Base-by-base conservation (phyloP, 2,797 vertebrate species). In the Carduelis carduelis region DNA sequence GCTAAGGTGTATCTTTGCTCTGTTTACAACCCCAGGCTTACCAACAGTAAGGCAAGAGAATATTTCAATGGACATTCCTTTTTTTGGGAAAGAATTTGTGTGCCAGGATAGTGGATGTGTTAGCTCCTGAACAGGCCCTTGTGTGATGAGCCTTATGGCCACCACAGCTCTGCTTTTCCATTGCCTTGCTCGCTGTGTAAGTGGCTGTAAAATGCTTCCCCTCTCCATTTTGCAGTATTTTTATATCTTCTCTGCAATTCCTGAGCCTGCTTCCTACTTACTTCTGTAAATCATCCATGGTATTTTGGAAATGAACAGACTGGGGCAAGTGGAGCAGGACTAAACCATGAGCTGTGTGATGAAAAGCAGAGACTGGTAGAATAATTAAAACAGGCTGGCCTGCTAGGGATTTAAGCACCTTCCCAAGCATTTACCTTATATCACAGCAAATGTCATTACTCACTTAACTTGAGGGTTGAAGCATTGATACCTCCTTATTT, bases 171-270 rank as follows among this genome's bases (percentile, higher is more conserved):
- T 86, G 92, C 92, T 96, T 91, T 91, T 88, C 91, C 83, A 60
- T 83, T 90, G 92, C 91, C 96, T 96, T 83, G 82, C 93, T 92
- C 75, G 82, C 88, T 88, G 70, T 89, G 50, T 65, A 91, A 94
- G 76, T 94, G 87, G 92, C 94, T 96, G 89, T 89, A 80, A 94
- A 96, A 91, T 91, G 95, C 93, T 96, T 95, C 50, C 57, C 68
- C 59, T 95, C 85, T 90, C 87, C 72, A 72, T 90, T 87, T 41
- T 95, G 80, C 85, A 94, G 76, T 90, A 22, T 93, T 91, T 97
- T 95, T 91, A 28, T 75, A 61, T 52, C 52, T 74, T 86, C 84
- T 83, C 83, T 74, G 82, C 89, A 69, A 34, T 88, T 81, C 55
- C 87, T 78, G 55, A 90, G 76, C 79, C 85, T 86, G 34, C 91